Conservation (phyloP, 2,113 vertebrate species). For the Nerophis ophidion region DNA sequence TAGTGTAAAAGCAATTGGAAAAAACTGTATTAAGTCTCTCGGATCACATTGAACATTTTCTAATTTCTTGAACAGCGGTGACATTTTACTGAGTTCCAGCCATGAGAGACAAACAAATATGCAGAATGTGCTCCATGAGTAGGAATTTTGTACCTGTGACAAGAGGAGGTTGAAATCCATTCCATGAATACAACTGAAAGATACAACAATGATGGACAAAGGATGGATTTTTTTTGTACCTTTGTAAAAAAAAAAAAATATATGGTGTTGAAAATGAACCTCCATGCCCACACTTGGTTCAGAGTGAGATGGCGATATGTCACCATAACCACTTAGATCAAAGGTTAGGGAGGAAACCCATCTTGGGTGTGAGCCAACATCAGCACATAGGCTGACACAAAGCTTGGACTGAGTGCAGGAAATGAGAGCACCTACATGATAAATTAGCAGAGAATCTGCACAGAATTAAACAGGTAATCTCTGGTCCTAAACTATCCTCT, state of each 20-base stretch:
- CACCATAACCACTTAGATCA: constrained; percentile 1
- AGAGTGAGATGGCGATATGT: constrained; percentile 3
- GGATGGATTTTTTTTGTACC: background rate
- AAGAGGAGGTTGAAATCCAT: no score
- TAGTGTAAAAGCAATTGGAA: no score
- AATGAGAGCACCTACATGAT: background rate
- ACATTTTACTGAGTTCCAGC: no score
- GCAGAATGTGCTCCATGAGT: no score
- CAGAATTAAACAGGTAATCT: constrained; percentile 40
- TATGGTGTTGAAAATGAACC: background rate
- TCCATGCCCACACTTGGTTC: background rate
- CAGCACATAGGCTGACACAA: background rate
- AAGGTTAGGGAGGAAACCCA: background rate
- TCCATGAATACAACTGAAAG: no score
- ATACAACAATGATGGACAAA: no score
- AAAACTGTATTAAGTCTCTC: no score
- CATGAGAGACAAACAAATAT: no score
- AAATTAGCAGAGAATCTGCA: background rate
- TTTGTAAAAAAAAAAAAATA: background rate
- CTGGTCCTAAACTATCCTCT: constrained; percentile 52
- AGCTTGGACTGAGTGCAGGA: background rate
- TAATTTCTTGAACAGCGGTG: no score
- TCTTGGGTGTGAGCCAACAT: background rate
- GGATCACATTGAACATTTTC: no score
- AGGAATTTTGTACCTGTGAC: no score